Evolutionary conservation across 2,113 vertebrate genomes (phyloP), one percentile per base, ranked within the genome.

Genomic region (Pandion haliaetus): DNA sequence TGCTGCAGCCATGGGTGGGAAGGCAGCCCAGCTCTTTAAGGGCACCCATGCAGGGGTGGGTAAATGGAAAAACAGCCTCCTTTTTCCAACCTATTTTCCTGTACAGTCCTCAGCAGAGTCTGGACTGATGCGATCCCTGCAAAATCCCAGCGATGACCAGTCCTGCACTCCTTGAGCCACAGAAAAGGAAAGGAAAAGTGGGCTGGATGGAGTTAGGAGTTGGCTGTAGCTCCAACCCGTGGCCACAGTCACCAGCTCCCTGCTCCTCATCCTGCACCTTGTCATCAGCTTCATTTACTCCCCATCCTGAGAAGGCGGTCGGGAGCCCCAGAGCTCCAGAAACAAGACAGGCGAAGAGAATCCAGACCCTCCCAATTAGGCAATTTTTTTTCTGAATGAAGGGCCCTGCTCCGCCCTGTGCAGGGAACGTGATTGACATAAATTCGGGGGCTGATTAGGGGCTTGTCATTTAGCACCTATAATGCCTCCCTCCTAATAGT

Each of bases 401-500:
- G 55, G 24, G 82, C 80, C 16, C 88, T 18, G 88, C 90, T 71
- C 55, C 47, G 1, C 95, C 73, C n/a, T 11, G 25, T 31, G 3
- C 25, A 0, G 59, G 80, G 80, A n/a, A 10, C 0, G 42, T 74
- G 86, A 72, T 77, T 63, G 82, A 76, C 95, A 96, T 92, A 42
- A 81, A 94, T 94, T 91, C 77, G 26, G 4, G 90, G 25, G 57
- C 59, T 65, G 78, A 95, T 67, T 70, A 95, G 93, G 95, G 91
- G 23, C 61, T 52, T 80, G 96, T 95, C 96, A 88, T 95, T 97
- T 82, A 77, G 96, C 96, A 93, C 97, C 96, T 94, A 26, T 82
- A 62, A 83, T 84, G 85, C 95, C 93, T 86, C 24, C 34, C 32
- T 77, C 65, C 42, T 96, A 96, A 98, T 92, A n/a, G 40, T 16